A percentile compares a stretch with the other conserved stretches of the same genome.
These are phyloP conservation scores for Catocala sponsa DNA, from an alignment of 2,888 invertebrate genomes.

Conservation along the genomic window DNA sequence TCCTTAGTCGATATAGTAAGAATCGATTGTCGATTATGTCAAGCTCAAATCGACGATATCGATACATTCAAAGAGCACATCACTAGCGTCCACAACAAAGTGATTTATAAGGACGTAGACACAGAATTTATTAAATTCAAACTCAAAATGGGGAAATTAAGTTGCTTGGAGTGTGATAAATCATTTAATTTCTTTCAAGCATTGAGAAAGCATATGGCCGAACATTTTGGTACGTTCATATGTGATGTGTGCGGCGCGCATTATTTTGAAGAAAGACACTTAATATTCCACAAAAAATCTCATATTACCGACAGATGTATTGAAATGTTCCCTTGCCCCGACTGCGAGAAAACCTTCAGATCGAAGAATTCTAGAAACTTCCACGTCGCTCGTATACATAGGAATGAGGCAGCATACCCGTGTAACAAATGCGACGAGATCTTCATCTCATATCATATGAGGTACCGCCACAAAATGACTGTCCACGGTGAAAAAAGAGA, in stretches of 20 bases:
- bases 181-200: slow-evolving; percentile 64
- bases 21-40: slow-evolving; percentile 68
- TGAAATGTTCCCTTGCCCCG: slow-evolving; percentile 64
- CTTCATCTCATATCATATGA: slow-evolving; percentile 46
- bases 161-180: slow-evolving; percentile 62
- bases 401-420: slow-evolving; percentile 55
- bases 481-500: slow-evolving; percentile 59
- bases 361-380: slow-evolving; percentile 55
- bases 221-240: slow-evolving; percentile 63
- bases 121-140: slow-evolving; percentile 73
- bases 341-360: slow-evolving; percentile 64
- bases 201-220: slow-evolving; percentile 62
- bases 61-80: slow-evolving; percentile 68
- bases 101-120: slow-evolving; percentile 45
- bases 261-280: slow-evolving; percentile 70
- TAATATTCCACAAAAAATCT: slow-evolving; percentile 51
- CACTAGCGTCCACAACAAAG: slow-evolving; percentile 57
- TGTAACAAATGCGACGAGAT: slow-evolving; percentile 59
- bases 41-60: slow-evolving; percentile 60
- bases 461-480: slow-evolving; percentile 60
- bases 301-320: slow-evolving; percentile 61
- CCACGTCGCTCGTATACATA: slow-evolving; percentile 56
- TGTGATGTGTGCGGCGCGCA: slow-evolving; percentile 66
- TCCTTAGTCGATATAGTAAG: slow-evolving; percentile 62
- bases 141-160: slow-evolving; percentile 59